phyloP scores from a whole-genome alignment of 2,113 vertebrate species.

The Boulengeromyrus knoepffleri region DNA sequence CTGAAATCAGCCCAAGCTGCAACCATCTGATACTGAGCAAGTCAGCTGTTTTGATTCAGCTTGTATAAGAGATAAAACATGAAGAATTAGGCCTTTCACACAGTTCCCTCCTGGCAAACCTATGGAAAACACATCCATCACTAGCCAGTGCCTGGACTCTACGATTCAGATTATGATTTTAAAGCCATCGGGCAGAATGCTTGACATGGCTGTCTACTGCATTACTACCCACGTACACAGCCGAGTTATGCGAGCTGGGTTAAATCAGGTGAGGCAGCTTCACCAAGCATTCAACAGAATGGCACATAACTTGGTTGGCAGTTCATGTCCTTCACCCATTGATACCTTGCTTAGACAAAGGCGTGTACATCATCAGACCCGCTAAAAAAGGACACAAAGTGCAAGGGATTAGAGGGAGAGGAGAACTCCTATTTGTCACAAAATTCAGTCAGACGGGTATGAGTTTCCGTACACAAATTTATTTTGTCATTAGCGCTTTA shows the following conservation, averaged over 20 bases:
- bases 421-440: slow-evolving; percentile 42
- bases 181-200: neutral
- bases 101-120: neutral
- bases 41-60: neutral
- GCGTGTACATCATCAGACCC: neutral
- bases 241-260: neutral
- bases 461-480: slow-evolving; percentile 55
- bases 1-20: neutral
- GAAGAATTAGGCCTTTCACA: neutral
- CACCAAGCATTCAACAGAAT: neutral
- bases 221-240: neutral
- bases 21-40: neutral
- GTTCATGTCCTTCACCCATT: neutral
- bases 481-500: slow-evolving; percentile 81
- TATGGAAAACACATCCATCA: neutral
- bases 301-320: neutral
- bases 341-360: neutral
- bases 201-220: neutral
- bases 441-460: neutral
- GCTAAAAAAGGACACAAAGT: neutral
- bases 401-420: neutral
- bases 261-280: neutral
- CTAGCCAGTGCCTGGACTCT: neutral
- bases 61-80: neutral
- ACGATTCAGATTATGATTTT: neutral